Evolutionary conservation across 2,113 vertebrate genomes (phyloP).

Genomic region (Prunella himalayana): DNA sequence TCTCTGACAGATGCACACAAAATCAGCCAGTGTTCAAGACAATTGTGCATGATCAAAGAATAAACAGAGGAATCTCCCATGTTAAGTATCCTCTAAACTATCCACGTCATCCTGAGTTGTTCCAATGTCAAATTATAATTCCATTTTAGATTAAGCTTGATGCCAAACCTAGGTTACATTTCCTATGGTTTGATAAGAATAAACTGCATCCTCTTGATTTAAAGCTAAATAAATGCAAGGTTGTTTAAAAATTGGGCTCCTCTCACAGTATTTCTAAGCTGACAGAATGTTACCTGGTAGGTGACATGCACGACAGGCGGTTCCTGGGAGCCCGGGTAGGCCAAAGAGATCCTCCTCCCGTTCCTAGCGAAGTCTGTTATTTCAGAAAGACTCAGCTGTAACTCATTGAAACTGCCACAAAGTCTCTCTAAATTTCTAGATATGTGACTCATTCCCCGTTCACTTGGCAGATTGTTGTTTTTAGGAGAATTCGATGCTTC

Average conservation of each 20-base stretch:
- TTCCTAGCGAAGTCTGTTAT: constrained; percentile 79
- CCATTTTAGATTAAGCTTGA: not conserved
- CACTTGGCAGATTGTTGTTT: constrained; percentile 62
- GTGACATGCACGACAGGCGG: constrained; percentile 82
- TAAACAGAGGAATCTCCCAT: not conserved
- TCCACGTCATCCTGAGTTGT: not conserved
- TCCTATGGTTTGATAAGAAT: not conserved
- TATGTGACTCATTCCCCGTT: constrained; percentile 75
- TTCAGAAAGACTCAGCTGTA: constrained; percentile 82
- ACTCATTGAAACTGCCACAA: constrained; percentile 79
- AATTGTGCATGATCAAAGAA: not conserved
- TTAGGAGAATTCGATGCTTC: constrained; percentile 67
- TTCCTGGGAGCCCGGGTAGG: constrained; percentile 78
- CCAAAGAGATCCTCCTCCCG: constrained; percentile 73
- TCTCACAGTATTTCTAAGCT: not conserved
- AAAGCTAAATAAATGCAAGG: not conserved
- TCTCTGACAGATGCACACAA: not conserved
- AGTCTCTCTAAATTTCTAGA: constrained; percentile 82
- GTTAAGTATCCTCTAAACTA: not conserved
- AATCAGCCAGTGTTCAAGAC: not conserved
- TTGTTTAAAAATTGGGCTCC: not conserved
- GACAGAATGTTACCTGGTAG: constrained; percentile 79
- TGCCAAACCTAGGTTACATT: not conserved
- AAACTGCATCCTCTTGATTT: not conserved
- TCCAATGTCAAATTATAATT: not conserved